These are phyloP conservation scores for Pangasius macronema DNA, from an alignment of 2,797 vertebrate genomes.

Conservation along the genomic window DNA sequence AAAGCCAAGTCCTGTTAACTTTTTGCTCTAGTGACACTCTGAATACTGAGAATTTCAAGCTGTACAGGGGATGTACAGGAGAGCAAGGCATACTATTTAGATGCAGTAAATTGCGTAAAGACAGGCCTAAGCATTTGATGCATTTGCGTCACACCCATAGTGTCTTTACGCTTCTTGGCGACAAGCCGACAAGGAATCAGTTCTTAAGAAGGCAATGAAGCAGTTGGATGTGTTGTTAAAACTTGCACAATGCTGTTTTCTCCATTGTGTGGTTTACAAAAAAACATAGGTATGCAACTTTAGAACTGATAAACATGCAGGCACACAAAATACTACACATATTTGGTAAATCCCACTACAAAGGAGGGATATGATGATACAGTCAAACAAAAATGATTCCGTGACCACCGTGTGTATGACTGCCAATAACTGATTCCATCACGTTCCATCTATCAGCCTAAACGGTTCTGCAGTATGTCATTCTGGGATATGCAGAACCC, in stretches of 20 bases:
- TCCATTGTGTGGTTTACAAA: slow-evolving; percentile 32
- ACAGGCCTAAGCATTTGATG: background rate
- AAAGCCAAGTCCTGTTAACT: background rate
- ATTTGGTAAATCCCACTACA: too few species aligned
- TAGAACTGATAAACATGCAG: background rate
- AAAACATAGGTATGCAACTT: slow-evolving; percentile 46
- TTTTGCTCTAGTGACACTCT: background rate
- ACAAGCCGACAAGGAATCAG: background rate
- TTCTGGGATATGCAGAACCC: background rate
- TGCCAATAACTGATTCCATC: background rate
- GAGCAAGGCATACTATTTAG: background rate
- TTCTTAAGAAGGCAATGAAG: slow-evolving; percentile 34
- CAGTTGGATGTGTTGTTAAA: background rate
- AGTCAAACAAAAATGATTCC: slow-evolving; percentile 22
- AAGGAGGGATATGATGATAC: background rate
- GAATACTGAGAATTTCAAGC: background rate
- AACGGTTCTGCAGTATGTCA: too few species aligned
- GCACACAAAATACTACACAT: background rate
- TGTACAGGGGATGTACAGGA: background rate
- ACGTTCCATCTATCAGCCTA: background rate
- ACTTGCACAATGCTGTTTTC: slow-evolving; percentile 48
- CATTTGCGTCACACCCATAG: slow-evolving; percentile 17
- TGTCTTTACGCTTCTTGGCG: slow-evolving; percentile 23
- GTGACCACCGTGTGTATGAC: background rate
- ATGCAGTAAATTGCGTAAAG: background rate